A percentile compares a stretch with the other conserved stretches of the same genome.
These are phyloP conservation scores for Ormyrus thymus DNA, from an alignment of 2,888 invertebrate genomes.

Conservation along the genomic window DNA sequence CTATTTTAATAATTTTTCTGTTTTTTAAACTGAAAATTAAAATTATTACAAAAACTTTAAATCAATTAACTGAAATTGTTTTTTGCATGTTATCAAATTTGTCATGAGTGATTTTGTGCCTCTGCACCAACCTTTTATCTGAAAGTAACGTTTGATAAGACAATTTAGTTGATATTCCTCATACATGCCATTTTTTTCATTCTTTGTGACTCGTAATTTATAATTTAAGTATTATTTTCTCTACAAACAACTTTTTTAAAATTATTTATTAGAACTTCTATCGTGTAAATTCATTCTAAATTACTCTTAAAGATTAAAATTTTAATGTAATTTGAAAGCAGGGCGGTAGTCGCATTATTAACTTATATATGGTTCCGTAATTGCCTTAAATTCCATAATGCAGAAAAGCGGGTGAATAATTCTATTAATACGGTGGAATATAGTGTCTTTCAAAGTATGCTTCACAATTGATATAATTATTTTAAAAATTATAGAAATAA, in stretches of 20 bases:
- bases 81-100: conserved; percentile 21
- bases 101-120: conserved; percentile 8
- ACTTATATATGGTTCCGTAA: too few relatives aligned
- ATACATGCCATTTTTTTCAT: conserved; percentile 7
- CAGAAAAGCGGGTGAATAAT: too few relatives aligned
- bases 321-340: too few relatives aligned
- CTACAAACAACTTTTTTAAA: background rate
- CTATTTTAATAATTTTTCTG: background rate
- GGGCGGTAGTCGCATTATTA: too few relatives aligned
- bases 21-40: background rate
- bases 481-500: too few relatives aligned
- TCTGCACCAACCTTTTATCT: conserved; percentile 35
- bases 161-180: conserved; percentile 19
- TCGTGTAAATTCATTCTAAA: too few relatives aligned
- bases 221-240: background rate
- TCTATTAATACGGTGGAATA: too few relatives aligned
- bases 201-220: background rate
- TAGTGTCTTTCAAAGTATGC: too few relatives aligned
- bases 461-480: too few relatives aligned
- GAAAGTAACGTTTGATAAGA: conserved; percentile 36
- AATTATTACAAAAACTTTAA: background rate
- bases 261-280: background rate
- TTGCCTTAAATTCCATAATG: too few relatives aligned
- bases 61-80: background rate
- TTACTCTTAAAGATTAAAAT: too few relatives aligned